Base-by-base conservation (phyloP, 2,113 vertebrate genomes). In the Tetrao urogallus region DNA sequence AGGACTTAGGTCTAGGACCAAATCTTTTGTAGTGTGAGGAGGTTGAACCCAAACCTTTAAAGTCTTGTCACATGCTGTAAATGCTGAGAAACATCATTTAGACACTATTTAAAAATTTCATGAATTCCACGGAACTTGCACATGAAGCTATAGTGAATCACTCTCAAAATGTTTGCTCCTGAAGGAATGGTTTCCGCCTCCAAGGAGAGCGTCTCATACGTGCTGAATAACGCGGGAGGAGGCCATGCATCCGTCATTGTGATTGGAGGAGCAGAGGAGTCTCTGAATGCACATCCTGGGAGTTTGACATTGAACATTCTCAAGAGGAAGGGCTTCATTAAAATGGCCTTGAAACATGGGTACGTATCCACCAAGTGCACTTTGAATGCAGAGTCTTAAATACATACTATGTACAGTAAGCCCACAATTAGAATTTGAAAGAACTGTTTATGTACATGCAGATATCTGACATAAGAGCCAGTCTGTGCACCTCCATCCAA, bases 261-360 rank as follows among this genome's bases (percentile, higher is more conserved):
- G 50, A 96, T 98, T 1, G 98, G 98, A 42, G 98, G 98, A 25
- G 97, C 98, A 30, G 92, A 97, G 56, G 98, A 98, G 38, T 82
- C 97, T 22, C 92, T 98, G 91, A 96, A 98, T 15, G 97, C 98
- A 2, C 96, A 90, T 66, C 98, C 98, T 50, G 98, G 98, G 76
- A 98, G 85, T 36, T 95, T 96, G 47, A 97, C 93, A 22, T 67
- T 98, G 80, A 97, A 90, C 82, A 93, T 97, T 74, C 95, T 92
- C 72, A 96, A 96, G 42, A 96, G 97, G 88, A 98, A 98, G 66
- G 98, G 98, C 40, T 98, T 98, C 88, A 91, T 98, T 93, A 98
- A 98, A 96, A 85, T 98, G 64, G 98, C 98, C 63, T 87, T 98
- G 90, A 98, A 96, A 78, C 95, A 97, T 15, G 98, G 98, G 98